Percentiles rank a stretch among this genome's conserved stretches.
Evolutionary conservation across 2,888 invertebrate species (phyloP).

Genomic region (Lasioglossum pauxillum): DNA sequence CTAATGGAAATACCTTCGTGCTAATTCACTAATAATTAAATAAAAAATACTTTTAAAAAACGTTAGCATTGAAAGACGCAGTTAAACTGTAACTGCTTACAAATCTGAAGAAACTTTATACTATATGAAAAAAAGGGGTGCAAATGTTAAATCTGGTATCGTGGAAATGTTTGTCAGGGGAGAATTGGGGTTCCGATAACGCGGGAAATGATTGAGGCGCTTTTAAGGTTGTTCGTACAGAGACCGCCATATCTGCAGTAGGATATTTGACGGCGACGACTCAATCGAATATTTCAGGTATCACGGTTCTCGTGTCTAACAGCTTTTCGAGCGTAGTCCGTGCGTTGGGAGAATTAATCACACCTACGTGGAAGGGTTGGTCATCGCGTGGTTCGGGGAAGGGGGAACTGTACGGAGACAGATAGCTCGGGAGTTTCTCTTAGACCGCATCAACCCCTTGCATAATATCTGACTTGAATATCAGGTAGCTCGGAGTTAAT

Average conservation of each 20-base stretch:
- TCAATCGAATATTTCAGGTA: conserved; percentile 59
- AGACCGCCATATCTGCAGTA: background rate
- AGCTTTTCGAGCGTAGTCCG: conserved; percentile 57
- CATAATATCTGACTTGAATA: conserved; percentile 48
- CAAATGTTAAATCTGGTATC: background rate
- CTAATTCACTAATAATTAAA: background rate
- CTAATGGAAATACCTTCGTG: no score
- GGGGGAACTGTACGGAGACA: conserved; percentile 43
- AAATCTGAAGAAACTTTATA: no score
- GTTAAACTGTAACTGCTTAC: background rate
- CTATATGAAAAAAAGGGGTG: background rate
- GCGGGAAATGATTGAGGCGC: background rate
- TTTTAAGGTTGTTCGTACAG: background rate
- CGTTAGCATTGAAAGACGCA: no score
- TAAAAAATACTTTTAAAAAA: background rate
- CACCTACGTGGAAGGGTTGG: conserved; percentile 49
- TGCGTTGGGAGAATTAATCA: conserved; percentile 66
- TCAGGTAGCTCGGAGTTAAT: conserved; percentile 24
- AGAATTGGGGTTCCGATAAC: background rate
- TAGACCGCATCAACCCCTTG: conserved; percentile 46
- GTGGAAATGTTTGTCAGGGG: background rate
- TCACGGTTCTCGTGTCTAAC: conserved; percentile 57
- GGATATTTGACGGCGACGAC: conserved; percentile 51
- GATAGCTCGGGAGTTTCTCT: conserved; percentile 53
- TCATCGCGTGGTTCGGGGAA: conserved; percentile 42